Percentiles rank a stretch among this genome's conserved stretches.
These are phyloP conservation scores for Papilio demoleus DNA, from an alignment of 2,888 invertebrate genomes.

Conservation along the genomic window DNA sequence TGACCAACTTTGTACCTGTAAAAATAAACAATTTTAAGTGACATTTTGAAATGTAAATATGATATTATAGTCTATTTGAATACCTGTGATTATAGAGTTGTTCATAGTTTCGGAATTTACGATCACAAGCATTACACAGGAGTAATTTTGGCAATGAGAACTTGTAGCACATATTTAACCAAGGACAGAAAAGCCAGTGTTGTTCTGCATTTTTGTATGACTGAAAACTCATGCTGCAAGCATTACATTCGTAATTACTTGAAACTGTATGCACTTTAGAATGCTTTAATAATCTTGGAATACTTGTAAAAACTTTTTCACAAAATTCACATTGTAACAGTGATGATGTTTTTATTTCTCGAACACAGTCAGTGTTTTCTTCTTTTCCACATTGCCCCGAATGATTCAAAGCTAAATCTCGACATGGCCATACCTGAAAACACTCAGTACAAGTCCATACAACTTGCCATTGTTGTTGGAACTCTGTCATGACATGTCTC, in stretches of 20 bases:
- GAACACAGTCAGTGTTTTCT: conserved; percentile 59
- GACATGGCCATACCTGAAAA: conserved; percentile 77
- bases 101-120: conserved; percentile 77
- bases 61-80: conserved; percentile 25
- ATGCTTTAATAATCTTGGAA: conserved; percentile 72
- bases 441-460: conserved; percentile 80
- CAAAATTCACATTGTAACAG: conserved; percentile 76
- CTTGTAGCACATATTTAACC: conserved; percentile 68
- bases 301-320: conserved; percentile 77
- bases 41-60: background rate
- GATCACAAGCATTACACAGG: conserved; percentile 76
- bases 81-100: conserved; percentile 79
- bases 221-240: conserved; percentile 68
- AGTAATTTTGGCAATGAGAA: conserved; percentile 74
- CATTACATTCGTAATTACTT: conserved; percentile 86
- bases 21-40: conserved; percentile 35
- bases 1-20: conserved; percentile 74
- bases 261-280: conserved; percentile 84
- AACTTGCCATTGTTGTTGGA: conserved; percentile 73
- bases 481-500: conserved; percentile 64
- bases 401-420: conserved; percentile 69
- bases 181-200: conserved; percentile 73
- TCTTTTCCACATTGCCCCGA: conserved; percentile 64
- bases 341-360: conserved; percentile 76
- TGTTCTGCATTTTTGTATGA: conserved; percentile 72